A percentile compares a stretch with the other conserved stretches of the same genome.
Evolutionary conservation across 2,113 vertebrate genomes (phyloP).

Genomic region (Oncorhynchus kisutch): DNA sequence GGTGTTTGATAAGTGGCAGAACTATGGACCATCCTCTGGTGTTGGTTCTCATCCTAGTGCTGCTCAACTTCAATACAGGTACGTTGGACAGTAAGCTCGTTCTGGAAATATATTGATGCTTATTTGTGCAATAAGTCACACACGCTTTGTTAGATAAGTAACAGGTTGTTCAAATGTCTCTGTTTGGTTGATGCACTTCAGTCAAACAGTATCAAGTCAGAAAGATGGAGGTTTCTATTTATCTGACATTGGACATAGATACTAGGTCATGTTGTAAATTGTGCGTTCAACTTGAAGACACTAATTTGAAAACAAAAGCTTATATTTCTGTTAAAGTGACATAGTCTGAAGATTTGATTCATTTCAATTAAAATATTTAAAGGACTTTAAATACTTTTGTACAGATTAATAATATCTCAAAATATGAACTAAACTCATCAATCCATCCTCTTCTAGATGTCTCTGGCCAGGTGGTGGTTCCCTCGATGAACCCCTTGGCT

Average conservation of each 20-base stretch:
- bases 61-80: conserved; percentile 38
- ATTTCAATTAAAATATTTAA: not conserved
- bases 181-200: no score
- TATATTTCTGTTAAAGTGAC: not conserved
- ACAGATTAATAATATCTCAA: no score
- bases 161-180: no score
- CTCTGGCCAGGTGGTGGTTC: conserved; percentile 10
- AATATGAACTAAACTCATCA: not conserved
- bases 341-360: not conserved
- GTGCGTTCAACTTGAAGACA: no score
- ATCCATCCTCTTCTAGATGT: conserved; percentile 41
- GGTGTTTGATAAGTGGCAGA: not conserved
- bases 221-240: no score
- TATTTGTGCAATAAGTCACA: no score
- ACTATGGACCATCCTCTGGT: conserved; percentile 35
- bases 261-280: no score
- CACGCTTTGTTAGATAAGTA: no score
- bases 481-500: conserved; percentile 46
- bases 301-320: not conserved
- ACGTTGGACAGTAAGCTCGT: not conserved
- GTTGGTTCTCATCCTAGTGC: conserved; percentile 39
- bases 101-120: no score
- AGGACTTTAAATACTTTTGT: no score
- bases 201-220: no score
- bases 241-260: no score